phyloP scores from a whole-genome alignment of 2,113 vertebrate species.

The Panurus biarmicus region DNA sequence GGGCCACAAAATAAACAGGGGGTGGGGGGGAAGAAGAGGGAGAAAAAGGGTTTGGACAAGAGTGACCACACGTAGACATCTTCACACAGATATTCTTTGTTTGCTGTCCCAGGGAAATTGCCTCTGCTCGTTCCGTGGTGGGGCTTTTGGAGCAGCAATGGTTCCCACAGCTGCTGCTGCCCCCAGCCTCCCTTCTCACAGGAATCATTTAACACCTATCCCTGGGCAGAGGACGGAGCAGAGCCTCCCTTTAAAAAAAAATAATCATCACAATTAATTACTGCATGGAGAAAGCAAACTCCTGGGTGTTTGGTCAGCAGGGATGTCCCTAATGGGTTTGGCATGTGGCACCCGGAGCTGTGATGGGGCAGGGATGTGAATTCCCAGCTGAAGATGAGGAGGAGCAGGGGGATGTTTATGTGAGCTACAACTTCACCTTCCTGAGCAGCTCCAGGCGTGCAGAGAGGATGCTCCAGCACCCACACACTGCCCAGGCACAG shows the following conservation, averaged over 20 bases:
- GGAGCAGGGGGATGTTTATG: not conserved
- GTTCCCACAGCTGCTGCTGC: constrained; percentile 66
- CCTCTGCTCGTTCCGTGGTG: not conserved
- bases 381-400: not conserved
- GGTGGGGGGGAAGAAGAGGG: not conserved
- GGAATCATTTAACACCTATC: constrained; percentile 16
- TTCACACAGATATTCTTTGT: not conserved
- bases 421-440: not conserved
- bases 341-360: not conserved
- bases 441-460: accelerated
- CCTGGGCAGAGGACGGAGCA: not conserved
- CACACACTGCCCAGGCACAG: accelerated
- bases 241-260: not conserved
- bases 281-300: not conserved
- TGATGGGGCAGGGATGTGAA: not conserved
- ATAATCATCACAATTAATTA: not conserved
- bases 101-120: constrained; percentile 24
- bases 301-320: not conserved
- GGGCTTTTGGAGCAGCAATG: constrained; percentile 9
- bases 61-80: not conserved
- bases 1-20: constrained; percentile 12
- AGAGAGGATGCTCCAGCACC: not conserved
- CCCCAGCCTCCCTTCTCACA: constrained; percentile 24
- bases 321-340: not conserved
- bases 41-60: not conserved